A percentile compares a stretch with the other conserved stretches of the same genome.
Conservation (phyloP, 2,888 invertebrate species). For the Oeneis ivallda region DNA sequence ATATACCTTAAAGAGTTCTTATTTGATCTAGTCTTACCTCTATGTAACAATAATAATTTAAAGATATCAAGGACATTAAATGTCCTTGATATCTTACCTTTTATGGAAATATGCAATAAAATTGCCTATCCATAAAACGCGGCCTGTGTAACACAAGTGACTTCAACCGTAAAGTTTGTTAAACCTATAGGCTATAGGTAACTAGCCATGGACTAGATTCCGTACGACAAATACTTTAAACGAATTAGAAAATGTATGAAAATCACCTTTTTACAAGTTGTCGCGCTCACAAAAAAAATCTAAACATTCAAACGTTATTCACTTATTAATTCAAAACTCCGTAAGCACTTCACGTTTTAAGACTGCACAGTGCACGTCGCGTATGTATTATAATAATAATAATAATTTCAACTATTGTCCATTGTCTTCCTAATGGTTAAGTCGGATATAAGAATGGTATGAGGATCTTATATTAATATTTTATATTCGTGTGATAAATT, state of each 20-base stretch:
- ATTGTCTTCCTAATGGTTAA: constrained; percentile 38
- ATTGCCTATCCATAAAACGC: neutral
- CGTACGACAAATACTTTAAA: neutral
- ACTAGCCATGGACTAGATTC: neutral
- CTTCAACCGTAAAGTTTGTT: constrained; percentile 12
- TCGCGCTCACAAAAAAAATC: neutral
- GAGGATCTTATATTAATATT: constrained; percentile 30
- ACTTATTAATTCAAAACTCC: constrained; percentile 24
- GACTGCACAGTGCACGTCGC: constrained; percentile 31
- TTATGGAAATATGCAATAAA: neutral
- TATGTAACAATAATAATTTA: neutral
- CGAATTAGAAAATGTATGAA: neutral
- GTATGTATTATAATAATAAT: constrained; percentile 39
- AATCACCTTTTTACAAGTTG: constrained; percentile 10
- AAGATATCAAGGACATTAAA: neutral
- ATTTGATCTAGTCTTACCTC: neutral
- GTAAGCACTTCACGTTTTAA: constrained; percentile 28
- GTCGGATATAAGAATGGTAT: constrained; percentile 24
- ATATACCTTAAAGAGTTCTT: neutral
- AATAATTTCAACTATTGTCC: constrained; percentile 37
- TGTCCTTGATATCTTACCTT: too few relatives aligned
- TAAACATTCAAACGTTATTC: constrained; percentile 25
- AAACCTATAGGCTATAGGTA: neutral
- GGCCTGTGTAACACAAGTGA: neutral
- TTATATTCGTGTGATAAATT: constrained; percentile 24